Evolutionary conservation across 2,797 vertebrate species (phyloP), one percentile per base, ranked within the genome.

Genomic region (Leuciscus waleckii): DNA sequence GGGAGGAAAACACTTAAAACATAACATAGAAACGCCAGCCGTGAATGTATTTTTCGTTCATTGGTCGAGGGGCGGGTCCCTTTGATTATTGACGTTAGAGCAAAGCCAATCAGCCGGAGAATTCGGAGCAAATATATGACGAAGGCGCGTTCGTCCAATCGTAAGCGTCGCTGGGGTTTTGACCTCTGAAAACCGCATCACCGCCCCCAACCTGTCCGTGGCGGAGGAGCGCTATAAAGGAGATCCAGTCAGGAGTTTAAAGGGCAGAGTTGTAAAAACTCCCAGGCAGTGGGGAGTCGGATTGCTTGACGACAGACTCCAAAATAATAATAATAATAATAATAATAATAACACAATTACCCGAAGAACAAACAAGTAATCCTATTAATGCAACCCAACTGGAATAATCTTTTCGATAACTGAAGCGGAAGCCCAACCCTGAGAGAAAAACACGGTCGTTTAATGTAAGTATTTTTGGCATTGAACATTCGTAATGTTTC

Each of bases 261-360:
- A 94, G 93, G 94, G 93, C 93, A 95, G 95, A 96, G 95, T 95
- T 95, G 95, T 95, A 93, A 95, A 94, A 94, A 93, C 95, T 96
- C 94, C 94, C 94, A 90, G 92, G 93, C 93, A 90, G 93, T 92
- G 94, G 95, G 83, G 94, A 94, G 93, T 90, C 13, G 58, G 67
- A 7, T n/a, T 89, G 81, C 85, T 77, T 86, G 85, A 6, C 41
- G 7, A 85, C 39, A 61, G 51, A 85, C 68, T 71, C 51, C 21
- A 83, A 39, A 39, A 80, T 69, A 87, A 90, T 1, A 29, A 91
- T 49, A 85, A 67, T 8, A 39, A 80, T 69, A 87, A 90, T 1
- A 29, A 91, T 49, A 85, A 67, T 8, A 46, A 61, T 51, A 41
- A 79, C 61, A n/a, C 23, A 32, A 70, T 51, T 39, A 89, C 88